Conservation (phyloP, 2,113 vertebrate species). For the Tragelaphus imberbis region DNA sequence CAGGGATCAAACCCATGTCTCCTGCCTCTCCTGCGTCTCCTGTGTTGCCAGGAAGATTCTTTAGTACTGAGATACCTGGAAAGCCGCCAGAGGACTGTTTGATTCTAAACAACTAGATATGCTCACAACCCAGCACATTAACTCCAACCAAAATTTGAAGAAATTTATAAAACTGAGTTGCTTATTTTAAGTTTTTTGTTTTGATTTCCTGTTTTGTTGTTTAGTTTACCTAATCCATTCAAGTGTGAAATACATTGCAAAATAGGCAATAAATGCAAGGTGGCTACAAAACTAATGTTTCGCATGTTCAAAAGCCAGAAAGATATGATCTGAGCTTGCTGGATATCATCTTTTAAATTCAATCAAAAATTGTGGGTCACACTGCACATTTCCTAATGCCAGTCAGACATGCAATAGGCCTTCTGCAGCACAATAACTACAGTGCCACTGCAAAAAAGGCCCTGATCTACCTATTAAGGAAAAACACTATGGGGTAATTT, state of each 20-base stretch:
- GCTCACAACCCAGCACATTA: background rate
- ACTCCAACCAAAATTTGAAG: background rate
- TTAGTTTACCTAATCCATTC: constrained; percentile 46
- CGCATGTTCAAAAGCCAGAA: constrained; percentile 45
- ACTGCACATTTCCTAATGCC: background rate
- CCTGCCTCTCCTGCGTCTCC: background rate
- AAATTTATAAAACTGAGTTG: background rate
- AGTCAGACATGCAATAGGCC: background rate
- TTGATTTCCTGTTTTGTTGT: background rate
- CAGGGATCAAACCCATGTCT: background rate
- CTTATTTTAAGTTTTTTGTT: background rate
- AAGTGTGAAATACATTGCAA: constrained; percentile 66
- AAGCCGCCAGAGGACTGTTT: background rate
- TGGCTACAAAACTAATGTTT: constrained; percentile 46
- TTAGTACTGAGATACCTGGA: background rate
- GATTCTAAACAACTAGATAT: background rate
- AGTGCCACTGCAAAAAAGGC: background rate
- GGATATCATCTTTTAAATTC: constrained; percentile 14
- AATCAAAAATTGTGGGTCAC: background rate
- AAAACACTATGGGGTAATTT: background rate
- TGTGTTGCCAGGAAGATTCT: background rate
- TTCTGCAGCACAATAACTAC: background rate
- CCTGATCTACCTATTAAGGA: background rate
- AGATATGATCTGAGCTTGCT: constrained; percentile 61
- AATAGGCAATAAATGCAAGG: constrained; percentile 63